These are phyloP conservation scores for Conus betulinus DNA, from an alignment of 1,140 invertebrate species.

Conservation along the genomic window DNA sequence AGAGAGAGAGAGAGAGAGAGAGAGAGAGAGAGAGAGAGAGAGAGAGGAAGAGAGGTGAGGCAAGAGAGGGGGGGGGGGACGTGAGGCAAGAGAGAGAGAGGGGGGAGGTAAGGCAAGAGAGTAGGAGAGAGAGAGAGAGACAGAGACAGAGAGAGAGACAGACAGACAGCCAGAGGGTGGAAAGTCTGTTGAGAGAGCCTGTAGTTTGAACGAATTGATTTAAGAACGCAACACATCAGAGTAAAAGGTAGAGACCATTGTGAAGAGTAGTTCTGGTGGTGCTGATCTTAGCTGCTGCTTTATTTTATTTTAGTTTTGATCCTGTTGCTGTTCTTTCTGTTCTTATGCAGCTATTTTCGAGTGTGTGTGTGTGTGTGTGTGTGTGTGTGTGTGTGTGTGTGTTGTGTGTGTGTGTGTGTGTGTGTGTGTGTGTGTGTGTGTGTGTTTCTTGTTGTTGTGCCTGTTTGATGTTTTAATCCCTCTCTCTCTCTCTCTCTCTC, in stretches of 20 bases:
- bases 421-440: slow-evolving; percentile 22
- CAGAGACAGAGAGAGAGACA: not conserved
- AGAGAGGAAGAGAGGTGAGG: not conserved
- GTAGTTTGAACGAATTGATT: too few species aligned
- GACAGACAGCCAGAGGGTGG: not conserved
- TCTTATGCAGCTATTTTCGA: too few species aligned
- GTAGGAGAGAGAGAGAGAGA: not conserved
- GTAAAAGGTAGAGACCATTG: too few species aligned
- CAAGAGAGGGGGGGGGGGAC: not conserved
- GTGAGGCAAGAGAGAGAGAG: not conserved
- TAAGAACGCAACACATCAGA: too few species aligned
- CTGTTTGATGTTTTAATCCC: not conserved
- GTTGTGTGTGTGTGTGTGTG: slow-evolving; percentile 2
- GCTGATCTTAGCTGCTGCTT: too few species aligned
- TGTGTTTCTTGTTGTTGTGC: not conserved
- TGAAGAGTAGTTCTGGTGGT: too few species aligned
- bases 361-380: not conserved
- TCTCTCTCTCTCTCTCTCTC: not conserved
- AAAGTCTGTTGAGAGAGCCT: too few species aligned
- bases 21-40: not conserved
- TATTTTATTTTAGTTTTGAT: too few species aligned
- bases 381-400: not conserved
- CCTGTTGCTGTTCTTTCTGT: too few species aligned
- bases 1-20: not conserved
- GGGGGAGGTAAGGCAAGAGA: not conserved